Base-by-base conservation (phyloP, 1,140 invertebrate species). In the Neotoxoptera formosana region DNA sequence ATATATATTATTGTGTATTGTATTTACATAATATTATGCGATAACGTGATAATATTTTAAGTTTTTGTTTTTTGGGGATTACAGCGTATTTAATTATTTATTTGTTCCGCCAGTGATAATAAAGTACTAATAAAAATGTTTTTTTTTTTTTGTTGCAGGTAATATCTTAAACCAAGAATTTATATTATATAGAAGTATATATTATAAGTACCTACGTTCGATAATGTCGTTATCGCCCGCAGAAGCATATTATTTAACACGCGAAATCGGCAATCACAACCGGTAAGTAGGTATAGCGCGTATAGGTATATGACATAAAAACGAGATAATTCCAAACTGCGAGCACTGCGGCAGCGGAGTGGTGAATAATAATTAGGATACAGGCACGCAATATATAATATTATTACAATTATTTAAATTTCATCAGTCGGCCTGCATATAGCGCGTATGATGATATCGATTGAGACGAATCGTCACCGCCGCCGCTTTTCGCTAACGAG, bases 91-190 rank as follows among this genome's bases (percentile, higher is more conserved):
- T n/a, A 76, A 76, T 76, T 76, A 76, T 76, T 76, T 76, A 76
- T 76, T 76, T 76, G 60, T 76, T 76, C 60, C 83, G 83, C 25
- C 34, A 7, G 23, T 45, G 36, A 41, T 45, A 84, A 41, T 45
- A 84, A 84, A 6, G 9, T 88, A 88, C 47, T 89, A 89, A 89
- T 89, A 23, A 11, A 88, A 17, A 14, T 53, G 1, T 53, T 34
- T 89, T 34, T 36, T 53, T 34, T 89, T 34, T 36, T 89, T 25
- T 89, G 87, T 89, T 89, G 2, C 87, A 89, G 87, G 87, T 89
- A 89, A 89, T 89, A 53, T 53, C 47, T 86, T 86, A 30, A 84
- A 86, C 25, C 14, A 0, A 47, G 30, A 86, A 86, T 47, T 86
- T 23, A 30, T 84, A 84, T 84, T 14, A 2, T 25, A 45, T 14